Percentiles rank a stretch among this genome's conserved stretches.
Evolutionary conservation across 2,888 invertebrate genomes (phyloP).

Genomic region (Chymomyza fuscimana): DNA sequence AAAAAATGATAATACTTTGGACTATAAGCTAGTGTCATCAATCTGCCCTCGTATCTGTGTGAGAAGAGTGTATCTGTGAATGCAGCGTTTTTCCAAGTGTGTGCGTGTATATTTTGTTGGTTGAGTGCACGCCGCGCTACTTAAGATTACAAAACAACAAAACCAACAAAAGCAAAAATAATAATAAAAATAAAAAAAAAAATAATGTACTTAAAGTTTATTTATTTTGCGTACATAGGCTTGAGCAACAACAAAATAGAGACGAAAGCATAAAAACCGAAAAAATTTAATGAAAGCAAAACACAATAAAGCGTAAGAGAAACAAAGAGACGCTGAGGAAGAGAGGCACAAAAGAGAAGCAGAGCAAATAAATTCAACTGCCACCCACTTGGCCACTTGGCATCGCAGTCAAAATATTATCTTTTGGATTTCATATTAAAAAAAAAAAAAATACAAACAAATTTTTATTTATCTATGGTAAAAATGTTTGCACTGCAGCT

Average conservation of each 20-base stretch:
- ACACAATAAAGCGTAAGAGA: background rate
- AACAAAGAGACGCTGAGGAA: background rate
- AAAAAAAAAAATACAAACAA: conserved; percentile 9
- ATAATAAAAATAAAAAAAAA: background rate
- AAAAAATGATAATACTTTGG: too few relatives aligned
- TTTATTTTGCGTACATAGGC: conserved; percentile 64
- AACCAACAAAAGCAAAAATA: conserved; percentile 47
- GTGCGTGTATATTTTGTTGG: conserved; percentile 15
- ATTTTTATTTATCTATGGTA: conserved; percentile 44
- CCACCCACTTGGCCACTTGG: conserved; percentile 66
- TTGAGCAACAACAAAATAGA: conserved; percentile 67
- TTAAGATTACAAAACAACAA: conserved; percentile 66
- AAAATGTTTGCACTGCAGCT: conserved; percentile 28
- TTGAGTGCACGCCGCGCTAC: conserved; percentile 67
- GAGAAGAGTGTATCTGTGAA: conserved; percentile 32
- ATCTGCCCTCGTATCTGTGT: conserved; percentile 14
- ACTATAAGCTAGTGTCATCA: too few relatives aligned
- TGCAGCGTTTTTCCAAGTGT: conserved; percentile 11
- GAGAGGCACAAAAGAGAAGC: conserved; percentile 22
- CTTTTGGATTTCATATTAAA: conserved; percentile 52
- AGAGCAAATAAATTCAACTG: conserved; percentile 70
- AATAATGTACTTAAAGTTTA: conserved; percentile 75
- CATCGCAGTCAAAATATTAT: conserved; percentile 57
- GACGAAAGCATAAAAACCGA: conserved; percentile 19
- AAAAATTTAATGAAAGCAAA: conserved; percentile 57